These are phyloP conservation scores for Drosophila sp. DNA, from an alignment of 1,140 invertebrate genomes.

Conservation along the genomic window DNA sequence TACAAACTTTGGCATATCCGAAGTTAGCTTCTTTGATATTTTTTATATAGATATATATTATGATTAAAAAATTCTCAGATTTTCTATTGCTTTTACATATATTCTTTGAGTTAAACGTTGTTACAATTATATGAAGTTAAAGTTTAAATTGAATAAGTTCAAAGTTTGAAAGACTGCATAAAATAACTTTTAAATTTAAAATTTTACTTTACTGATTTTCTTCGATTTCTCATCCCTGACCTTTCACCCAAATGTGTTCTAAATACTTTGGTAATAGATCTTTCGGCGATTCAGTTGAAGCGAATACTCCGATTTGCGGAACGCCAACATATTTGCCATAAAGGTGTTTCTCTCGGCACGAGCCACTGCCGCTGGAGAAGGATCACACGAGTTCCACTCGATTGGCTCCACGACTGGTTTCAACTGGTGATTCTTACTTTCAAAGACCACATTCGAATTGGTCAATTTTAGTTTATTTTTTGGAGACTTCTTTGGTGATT, in stretches of 20 bases:
- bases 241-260: neutral
- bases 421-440: neutral
- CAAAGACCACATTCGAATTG: neutral
- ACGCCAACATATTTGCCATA: neutral
- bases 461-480: neutral
- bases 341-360: neutral
- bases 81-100: too few species aligned
- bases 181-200: neutral
- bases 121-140: too few species aligned
- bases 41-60: too few species aligned
- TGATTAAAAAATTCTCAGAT: too few species aligned
- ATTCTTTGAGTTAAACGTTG: too few species aligned
- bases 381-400: neutral
- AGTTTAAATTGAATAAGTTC: too few species aligned
- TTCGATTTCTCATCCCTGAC: neutral
- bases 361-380: neutral
- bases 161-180: neutral
- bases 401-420: neutral
- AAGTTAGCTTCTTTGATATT: too few species aligned
- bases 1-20: too few species aligned
- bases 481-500: neutral
- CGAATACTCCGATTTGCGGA: neutral
- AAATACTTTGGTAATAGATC: neutral
- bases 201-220: neutral
- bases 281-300: neutral